A percentile compares a stretch with the other conserved stretches of the same genome.
Conservation (phyloP, 2,888 invertebrate species). For the Furcula furcula region DNA sequence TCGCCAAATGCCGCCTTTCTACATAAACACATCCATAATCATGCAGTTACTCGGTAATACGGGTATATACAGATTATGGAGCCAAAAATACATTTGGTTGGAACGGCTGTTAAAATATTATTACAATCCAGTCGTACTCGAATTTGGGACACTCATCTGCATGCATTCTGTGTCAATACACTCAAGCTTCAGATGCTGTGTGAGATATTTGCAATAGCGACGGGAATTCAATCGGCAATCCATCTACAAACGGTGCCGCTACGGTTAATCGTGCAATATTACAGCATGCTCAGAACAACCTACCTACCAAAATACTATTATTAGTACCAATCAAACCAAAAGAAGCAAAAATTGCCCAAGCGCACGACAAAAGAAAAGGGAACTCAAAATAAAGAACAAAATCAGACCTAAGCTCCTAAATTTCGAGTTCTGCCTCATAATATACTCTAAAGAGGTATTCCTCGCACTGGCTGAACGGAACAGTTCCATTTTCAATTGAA, state of each 20-base stretch:
- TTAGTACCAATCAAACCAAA: constrained; percentile 45
- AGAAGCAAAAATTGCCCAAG: constrained; percentile 37
- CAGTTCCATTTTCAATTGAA: constrained; percentile 75
- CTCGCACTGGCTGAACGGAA: constrained; percentile 76
- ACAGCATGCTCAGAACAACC: constrained; percentile 20
- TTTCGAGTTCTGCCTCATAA: constrained; percentile 76
- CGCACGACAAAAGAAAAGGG: constrained; percentile 43
- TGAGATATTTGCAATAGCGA: constrained; percentile 4
- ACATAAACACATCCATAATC: too few relatives aligned
- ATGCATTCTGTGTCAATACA: constrained; percentile 17
- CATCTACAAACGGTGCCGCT: constrained; percentile 1
- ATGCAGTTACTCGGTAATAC: too few relatives aligned
- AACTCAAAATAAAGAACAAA: constrained; percentile 50
- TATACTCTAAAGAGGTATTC: constrained; percentile 74
- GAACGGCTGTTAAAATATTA: constrained; percentile 21
- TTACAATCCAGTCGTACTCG: constrained; percentile 8
- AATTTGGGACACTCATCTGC: constrained; percentile 11
- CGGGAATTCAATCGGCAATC: neutral
- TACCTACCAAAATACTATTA: constrained; percentile 32
- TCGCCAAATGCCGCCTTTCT: too few relatives aligned
- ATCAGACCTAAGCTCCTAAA: constrained; percentile 79
- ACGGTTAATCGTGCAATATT: constrained; percentile 14
- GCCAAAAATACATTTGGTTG: too few relatives aligned
- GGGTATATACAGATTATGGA: too few relatives aligned
- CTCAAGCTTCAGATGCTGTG: constrained; percentile 13